phyloP scores from a whole-genome alignment of 2,113 vertebrate species.

The Raphicerus campestris region DNA sequence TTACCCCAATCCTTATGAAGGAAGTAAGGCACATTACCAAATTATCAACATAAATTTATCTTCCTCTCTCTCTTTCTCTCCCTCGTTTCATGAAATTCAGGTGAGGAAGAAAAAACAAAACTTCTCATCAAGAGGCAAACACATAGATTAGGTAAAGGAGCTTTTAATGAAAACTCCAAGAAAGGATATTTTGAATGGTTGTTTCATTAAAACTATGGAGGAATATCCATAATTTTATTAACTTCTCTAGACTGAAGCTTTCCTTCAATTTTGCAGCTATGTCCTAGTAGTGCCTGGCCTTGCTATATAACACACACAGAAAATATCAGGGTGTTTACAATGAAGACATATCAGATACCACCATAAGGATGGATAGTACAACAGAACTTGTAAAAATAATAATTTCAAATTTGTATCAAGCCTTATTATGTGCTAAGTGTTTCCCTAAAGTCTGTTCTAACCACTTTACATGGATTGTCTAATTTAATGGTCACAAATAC shows the following conservation, averaged over 20 bases:
- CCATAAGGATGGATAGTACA: background rate
- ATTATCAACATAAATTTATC: background rate
- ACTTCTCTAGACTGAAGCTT: background rate
- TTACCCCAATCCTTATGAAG: background rate
- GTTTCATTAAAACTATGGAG: background rate
- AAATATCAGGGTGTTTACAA: background rate
- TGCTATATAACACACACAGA: background rate
- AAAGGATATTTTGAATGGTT: background rate
- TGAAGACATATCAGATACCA: background rate
- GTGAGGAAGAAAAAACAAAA: background rate
- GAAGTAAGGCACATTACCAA: background rate
- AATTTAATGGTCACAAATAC: background rate
- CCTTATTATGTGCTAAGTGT: background rate
- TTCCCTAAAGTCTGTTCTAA: background rate
- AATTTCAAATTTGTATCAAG: background rate
- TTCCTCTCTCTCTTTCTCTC: background rate
- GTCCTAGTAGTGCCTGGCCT: background rate
- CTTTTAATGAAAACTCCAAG: background rate
- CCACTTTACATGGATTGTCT: background rate
- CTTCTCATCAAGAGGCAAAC: background rate
- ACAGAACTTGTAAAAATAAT: background rate
- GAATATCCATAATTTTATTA: background rate
- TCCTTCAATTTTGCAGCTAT: background rate
- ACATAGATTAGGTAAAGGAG: background rate
- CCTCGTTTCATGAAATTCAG: background rate